Base-by-base conservation (phyloP, 2,113 vertebrate genomes). In the Rhodinocichla rosea region DNA sequence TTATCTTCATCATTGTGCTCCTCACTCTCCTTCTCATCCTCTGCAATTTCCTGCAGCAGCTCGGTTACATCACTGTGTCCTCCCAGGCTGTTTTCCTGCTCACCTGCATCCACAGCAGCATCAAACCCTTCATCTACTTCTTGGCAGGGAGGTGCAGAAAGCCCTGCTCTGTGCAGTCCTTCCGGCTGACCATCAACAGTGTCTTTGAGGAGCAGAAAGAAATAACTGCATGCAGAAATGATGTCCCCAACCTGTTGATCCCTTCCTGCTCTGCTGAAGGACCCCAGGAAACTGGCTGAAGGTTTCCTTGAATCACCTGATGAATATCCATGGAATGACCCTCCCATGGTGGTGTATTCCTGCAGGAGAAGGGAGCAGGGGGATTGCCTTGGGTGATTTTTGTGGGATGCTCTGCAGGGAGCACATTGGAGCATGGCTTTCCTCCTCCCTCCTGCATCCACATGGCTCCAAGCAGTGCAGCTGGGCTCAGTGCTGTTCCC, bases 41-140 rank as follows among this genome's bases (percentile, higher is more conserved):
- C 76, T 63, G 33, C 10, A 42, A 33, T 22, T 76, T 91, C 80
- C 18, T 88, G 62, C 57, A 71, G 79, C 67, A 89, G 39, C 12
- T 93, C 0, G 5, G 11, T 3, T 50, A 32, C 15, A 4, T 0
- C 0, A 0, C 0, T 0, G 0, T 37, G 16, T 0, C 74, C 2
- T 49, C 44, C 20, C 44, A 80, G 33, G 2, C 50, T 1, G 0
- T 77, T 28, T 64, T 77, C 53, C 55, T 90, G 11, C 55, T 96
- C 1, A 9, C 50, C 35, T 56, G 77, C 40, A 59, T 90, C 84
- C 7, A 69, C 49, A 89, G 78, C 91, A 80, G 47, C 73, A 49
- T 67, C 84, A 96, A 91, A 5, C 95, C 95, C 15, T 64, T 91
- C 59, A 60, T 77, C 33, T 95, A 77, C 40, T 56, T 74, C 45